phyloP scores from a whole-genome alignment of 2,888 invertebrate species.

The Pyrrhia umbra region DNA sequence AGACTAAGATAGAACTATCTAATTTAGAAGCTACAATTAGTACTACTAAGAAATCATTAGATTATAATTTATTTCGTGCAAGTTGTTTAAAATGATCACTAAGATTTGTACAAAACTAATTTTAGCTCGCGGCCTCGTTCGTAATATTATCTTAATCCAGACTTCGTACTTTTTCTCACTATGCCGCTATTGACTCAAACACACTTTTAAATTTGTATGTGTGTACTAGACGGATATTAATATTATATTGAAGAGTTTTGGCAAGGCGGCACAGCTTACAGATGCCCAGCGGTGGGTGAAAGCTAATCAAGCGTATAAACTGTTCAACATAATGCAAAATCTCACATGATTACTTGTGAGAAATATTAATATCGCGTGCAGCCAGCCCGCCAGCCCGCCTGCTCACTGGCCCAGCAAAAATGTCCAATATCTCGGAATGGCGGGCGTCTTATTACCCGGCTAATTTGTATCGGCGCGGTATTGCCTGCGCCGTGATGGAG shows the following conservation, averaged over 20 bases:
- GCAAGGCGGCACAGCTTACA: background rate
- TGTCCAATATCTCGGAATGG: constrained; percentile 53
- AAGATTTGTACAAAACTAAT: background rate
- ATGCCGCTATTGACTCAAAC: too few relatives aligned
- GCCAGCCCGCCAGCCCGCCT: constrained; percentile 22
- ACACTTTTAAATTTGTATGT: too few relatives aligned
- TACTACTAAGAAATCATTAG: background rate
- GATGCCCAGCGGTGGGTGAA: background rate
- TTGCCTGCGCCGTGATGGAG: constrained; percentile 18
- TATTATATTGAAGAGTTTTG: background rate
- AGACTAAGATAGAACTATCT: background rate
- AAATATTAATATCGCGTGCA: constrained; percentile 27
- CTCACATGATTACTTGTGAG: background rate
- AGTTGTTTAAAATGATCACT: background rate
- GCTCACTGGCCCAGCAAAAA: constrained; percentile 41
- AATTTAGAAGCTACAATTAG: background rate
- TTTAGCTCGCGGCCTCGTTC: background rate
- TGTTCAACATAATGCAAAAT: background rate
- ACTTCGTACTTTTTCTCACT: too few relatives aligned
- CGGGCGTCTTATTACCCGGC: constrained; percentile 58
- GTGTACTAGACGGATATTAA: too few relatives aligned
- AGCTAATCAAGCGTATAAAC: constrained; percentile 7
- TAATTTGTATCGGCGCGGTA: constrained; percentile 58
- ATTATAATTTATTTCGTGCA: background rate
- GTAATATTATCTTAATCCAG: too few relatives aligned